Conservation (phyloP, 2,797 vertebrate species). For the Phaenicophaeus curvirostris region DNA sequence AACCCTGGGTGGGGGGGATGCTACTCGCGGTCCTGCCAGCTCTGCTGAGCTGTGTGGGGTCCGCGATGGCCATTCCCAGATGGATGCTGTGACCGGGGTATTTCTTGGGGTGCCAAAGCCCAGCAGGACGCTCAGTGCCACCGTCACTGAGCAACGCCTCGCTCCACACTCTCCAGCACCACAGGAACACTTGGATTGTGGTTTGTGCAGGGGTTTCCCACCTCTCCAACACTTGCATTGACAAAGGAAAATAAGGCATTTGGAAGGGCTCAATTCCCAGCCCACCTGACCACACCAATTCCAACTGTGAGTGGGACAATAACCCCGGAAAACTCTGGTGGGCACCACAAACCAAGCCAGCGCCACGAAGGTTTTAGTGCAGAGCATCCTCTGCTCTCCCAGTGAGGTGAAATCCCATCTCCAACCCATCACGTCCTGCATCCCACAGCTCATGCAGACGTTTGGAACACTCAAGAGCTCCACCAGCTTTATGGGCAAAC, state of each 20-base stretch:
- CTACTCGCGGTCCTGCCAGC: rapidly evolving
- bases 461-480: not conserved
- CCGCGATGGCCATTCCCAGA: not conserved
- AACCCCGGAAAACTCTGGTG: rapidly evolving
- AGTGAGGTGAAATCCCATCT: not conserved
- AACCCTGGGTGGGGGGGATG: not conserved
- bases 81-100: rapidly evolving
- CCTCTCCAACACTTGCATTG: not conserved
- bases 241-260: constrained; percentile 30
- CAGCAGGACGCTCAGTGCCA: not conserved
- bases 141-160: not conserved
- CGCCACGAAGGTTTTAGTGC: rapidly evolving
- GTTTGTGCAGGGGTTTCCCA: rapidly evolving
- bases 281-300: rapidly evolving
- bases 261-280: not conserved
- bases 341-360: not conserved
- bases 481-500: rapidly evolving
- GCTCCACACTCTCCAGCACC: rapidly evolving
- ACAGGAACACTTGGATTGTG: rapidly evolving
- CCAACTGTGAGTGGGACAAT: not conserved
- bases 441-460: not conserved
- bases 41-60: not conserved
- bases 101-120: not conserved
- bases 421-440: not conserved
- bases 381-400: not conserved